Percentiles rank a stretch among this genome's conserved stretches.
Evolutionary conservation across 1,140 invertebrate genomes (phyloP).

Genomic region (Acyrthosiphon pisum): DNA sequence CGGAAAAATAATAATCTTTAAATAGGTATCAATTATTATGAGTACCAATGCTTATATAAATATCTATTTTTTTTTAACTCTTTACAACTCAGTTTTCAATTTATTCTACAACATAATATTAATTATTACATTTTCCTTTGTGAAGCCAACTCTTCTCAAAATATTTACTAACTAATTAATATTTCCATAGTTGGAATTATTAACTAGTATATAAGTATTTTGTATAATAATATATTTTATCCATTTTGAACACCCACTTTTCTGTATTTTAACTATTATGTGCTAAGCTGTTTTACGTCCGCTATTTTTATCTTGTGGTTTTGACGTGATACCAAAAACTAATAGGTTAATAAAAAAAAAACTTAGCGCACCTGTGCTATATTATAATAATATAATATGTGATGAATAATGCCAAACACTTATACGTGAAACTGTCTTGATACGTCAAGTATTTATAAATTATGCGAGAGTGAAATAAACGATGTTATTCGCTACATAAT

Average conservation of each 20-base stretch:
- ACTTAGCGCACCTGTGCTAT: background rate
- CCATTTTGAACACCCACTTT: background rate
- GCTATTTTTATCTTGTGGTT: background rate
- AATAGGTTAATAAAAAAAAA: background rate
- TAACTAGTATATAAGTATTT: background rate
- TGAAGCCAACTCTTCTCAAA: background rate
- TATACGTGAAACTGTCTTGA: background rate
- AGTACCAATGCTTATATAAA: no score
- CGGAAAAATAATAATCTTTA: no score
- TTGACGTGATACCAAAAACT: background rate
- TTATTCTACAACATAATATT: background rate
- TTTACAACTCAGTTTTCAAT: background rate
- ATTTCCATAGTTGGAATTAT: background rate
- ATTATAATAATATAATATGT: background rate
- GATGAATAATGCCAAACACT: constrained; percentile 4
- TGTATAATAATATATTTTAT: background rate
- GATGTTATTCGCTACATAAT: background rate
- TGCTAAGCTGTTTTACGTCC: background rate
- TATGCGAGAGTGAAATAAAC: background rate
- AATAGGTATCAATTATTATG: no score
- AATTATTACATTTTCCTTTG: background rate
- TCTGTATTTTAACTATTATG: background rate
- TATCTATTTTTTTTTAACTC: background rate
- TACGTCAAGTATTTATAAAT: background rate
- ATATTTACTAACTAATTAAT: background rate